Conservation (phyloP, 2,113 vertebrate species). For the Silurus asotus region DNA sequence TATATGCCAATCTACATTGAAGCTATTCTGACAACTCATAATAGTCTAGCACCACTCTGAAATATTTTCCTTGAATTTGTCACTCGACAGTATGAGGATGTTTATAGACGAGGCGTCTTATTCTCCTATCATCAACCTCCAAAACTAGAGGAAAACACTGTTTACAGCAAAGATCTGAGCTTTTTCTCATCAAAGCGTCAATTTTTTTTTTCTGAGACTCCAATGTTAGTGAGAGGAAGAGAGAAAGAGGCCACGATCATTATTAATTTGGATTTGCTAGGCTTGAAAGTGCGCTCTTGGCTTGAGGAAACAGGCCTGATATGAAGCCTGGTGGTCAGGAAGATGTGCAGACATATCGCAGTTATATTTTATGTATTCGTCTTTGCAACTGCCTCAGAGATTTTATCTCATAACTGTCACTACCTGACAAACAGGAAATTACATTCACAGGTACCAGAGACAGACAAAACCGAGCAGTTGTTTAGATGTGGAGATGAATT, state of each 20-base stretch:
- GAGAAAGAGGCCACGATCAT: conserved; percentile 42
- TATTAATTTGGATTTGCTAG: conserved; percentile 24
- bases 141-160: background rate
- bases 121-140: background rate
- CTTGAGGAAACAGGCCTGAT: conserved; percentile 37
- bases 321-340: conserved; percentile 46
- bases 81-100: background rate
- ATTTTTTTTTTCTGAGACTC: background rate
- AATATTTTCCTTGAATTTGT: background rate
- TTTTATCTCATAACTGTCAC: conserved; percentile 51
- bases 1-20: background rate
- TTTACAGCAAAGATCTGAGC: background rate
- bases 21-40: background rate
- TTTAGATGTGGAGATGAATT: conserved; percentile 5
- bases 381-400: conserved; percentile 51
- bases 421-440: conserved; percentile 42
- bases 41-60: background rate
- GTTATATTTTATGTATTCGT: conserved; percentile 48
- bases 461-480: conserved; percentile 27
- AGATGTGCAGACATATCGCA: conserved; percentile 26
- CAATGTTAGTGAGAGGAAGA: background rate
- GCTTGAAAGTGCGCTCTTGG: background rate
- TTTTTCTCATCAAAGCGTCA: background rate
- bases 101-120: background rate
- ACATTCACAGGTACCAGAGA: conserved; percentile 7